A percentile compares a stretch with the other conserved stretches of the same genome.
Conservation (phyloP, 2,113 vertebrate species). For the Leptosomus discolor region DNA sequence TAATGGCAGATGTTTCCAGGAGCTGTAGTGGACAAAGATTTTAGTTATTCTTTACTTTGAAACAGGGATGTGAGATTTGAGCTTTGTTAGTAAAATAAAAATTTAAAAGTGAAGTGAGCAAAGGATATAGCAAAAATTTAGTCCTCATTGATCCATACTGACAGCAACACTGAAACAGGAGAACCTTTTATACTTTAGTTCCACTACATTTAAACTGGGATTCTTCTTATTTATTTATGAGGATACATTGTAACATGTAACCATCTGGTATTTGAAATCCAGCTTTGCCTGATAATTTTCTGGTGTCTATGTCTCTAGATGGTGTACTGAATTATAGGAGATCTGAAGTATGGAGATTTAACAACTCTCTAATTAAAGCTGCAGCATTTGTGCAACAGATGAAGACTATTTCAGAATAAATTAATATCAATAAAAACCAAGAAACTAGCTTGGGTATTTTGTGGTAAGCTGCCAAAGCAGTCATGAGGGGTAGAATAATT, state of each 20-base stretch:
- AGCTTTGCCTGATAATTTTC: conserved; percentile 60
- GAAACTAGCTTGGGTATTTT: conserved; percentile 65
- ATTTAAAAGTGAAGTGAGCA: neutral
- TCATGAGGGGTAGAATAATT: conserved; percentile 68
- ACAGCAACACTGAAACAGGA: neutral
- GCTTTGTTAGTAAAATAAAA: neutral
- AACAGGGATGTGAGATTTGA: neutral
- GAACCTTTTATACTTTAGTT: conserved; percentile 4
- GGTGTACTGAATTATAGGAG: conserved; percentile 62
- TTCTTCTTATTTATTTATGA: conserved; percentile 50
- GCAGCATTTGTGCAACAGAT: conserved; percentile 71
- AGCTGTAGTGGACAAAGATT: neutral
- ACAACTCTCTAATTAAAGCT: conserved; percentile 74
- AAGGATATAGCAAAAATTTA: neutral
- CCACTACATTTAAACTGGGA: conserved; percentile 6
- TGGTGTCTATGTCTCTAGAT: conserved; percentile 61
- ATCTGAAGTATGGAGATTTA: conserved; percentile 75
- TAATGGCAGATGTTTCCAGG: neutral
- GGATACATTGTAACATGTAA: conserved; percentile 19
- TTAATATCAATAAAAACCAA: conserved; percentile 76
- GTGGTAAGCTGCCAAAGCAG: conserved; percentile 68
- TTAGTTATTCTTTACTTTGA: neutral
- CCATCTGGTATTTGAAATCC: conserved; percentile 66
- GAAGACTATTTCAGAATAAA: conserved; percentile 77
- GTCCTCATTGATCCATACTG: neutral